These are phyloP conservation scores for Dendrolimus kikuchii DNA, from an alignment of 1,140 invertebrate species.

Conservation along the genomic window DNA sequence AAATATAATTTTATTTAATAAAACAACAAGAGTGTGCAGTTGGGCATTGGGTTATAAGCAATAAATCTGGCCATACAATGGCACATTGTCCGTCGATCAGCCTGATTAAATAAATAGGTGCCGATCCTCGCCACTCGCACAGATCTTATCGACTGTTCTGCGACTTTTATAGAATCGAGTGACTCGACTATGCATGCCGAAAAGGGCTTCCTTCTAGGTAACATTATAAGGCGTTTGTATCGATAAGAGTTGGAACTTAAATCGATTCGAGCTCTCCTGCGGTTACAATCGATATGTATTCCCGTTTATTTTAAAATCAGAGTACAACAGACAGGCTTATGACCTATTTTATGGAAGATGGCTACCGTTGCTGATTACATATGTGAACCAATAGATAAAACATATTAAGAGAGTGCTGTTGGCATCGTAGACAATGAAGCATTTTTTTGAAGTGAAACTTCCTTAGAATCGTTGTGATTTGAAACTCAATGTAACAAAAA, in stretches of 20 bases:
- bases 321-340: no score
- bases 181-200: constrained; percentile 19
- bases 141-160: constrained; percentile 49
- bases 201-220: constrained; percentile 33
- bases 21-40: constrained; percentile 43
- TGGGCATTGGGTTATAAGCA: constrained; percentile 39
- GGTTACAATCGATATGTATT: no score
- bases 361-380: no score
- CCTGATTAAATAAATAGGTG: constrained; percentile 67
- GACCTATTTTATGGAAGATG: no score
- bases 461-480: no score
- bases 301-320: no score
- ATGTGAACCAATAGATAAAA: no score
- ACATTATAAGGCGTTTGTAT: constrained; percentile 33
- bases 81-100: constrained; percentile 66
- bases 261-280: no score
- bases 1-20: constrained; percentile 12
- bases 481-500: no score
- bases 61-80: constrained; percentile 64
- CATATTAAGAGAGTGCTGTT: no score
- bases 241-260: background rate
- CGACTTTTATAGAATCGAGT: constrained; percentile 38
- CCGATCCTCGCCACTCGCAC: constrained; percentile 45
- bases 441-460: no score
- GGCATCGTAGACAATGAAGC: no score